Conservation (phyloP, 2,888 invertebrate genomes). For the Teleiodes luculella region DNA sequence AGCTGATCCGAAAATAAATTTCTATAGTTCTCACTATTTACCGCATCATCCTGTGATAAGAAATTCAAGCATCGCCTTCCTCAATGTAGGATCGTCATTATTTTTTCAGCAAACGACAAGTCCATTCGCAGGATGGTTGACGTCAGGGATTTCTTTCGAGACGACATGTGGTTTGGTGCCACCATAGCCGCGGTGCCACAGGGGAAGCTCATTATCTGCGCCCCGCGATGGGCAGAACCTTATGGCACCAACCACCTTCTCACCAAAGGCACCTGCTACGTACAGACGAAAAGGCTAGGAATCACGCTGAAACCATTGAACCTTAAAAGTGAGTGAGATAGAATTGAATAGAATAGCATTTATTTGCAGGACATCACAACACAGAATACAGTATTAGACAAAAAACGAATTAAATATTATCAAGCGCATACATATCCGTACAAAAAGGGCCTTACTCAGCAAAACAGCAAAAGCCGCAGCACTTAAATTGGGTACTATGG, state of each 20-base stretch:
- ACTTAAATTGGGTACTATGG: no score
- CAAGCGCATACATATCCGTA: no score
- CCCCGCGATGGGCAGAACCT: slow-evolving; percentile 48
- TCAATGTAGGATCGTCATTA: background rate
- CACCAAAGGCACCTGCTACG: slow-evolving; percentile 52
- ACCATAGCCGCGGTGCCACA: slow-evolving; percentile 43
- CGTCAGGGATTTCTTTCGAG: slow-evolving; percentile 26
- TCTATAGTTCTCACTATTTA: no score
- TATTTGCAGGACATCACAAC: no score
- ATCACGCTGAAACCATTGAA: slow-evolving; percentile 36
- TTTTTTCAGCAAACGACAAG: slow-evolving; percentile 9
- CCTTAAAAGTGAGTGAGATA: slow-evolving; percentile 32
- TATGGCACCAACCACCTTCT: slow-evolving; percentile 42
- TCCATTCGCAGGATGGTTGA: slow-evolving; percentile 19
- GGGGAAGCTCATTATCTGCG: slow-evolving; percentile 44
- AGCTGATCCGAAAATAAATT: no score
- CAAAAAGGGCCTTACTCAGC: no score
- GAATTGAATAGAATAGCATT: no score
- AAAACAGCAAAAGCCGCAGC: no score
- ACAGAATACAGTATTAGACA: no score
- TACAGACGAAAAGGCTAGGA: slow-evolving; percentile 32
- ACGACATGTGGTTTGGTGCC: slow-evolving; percentile 70
- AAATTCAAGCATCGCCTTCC: no score
- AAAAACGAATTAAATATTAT: no score
- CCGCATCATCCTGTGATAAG: no score